Evolutionary conservation across 2,888 invertebrate species (phyloP).

Genomic region (Mycogona germanica): DNA sequence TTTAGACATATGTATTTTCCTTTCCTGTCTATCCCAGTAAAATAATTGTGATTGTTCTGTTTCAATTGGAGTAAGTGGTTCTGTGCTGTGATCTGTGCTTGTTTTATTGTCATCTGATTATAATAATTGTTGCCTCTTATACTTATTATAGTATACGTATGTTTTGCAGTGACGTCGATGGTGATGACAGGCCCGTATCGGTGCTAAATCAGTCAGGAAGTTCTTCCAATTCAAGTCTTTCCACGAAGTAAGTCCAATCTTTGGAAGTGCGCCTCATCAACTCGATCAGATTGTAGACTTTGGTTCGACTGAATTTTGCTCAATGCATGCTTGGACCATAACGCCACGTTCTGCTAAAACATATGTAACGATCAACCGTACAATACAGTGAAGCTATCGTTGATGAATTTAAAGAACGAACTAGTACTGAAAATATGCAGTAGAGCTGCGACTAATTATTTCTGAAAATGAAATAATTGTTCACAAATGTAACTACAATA

Average conservation of each 20-base stretch:
- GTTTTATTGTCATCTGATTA: too few relatives aligned
- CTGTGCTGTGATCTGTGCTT: too few relatives aligned
- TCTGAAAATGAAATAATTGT: not conserved
- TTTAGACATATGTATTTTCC: too few relatives aligned
- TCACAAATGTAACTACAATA: not conserved
- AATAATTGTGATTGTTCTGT: too few relatives aligned
- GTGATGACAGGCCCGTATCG: constrained; percentile 39
- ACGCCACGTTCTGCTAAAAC: not conserved
- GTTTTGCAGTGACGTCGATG: constrained; percentile 48
- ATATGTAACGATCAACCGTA: too few relatives aligned
- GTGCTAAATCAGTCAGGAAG: constrained; percentile 45
- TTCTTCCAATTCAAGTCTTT: constrained; percentile 57
- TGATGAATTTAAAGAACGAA: too few relatives aligned
- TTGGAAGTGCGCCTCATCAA: not conserved
- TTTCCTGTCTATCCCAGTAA: too few relatives aligned
- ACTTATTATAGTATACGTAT: too few relatives aligned
- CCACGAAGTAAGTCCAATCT: constrained; percentile 39
- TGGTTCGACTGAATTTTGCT: not conserved
- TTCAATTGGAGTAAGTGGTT: too few relatives aligned
- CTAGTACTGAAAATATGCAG: not conserved
- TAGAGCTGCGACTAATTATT: not conserved
- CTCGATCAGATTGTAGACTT: not conserved
- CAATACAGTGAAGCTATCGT: too few relatives aligned
- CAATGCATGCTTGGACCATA: not conserved
- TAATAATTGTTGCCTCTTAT: too few relatives aligned